Evolutionary conservation across 2,113 vertebrate genomes (phyloP).

Genomic region (Alaudala cheleensis): DNA sequence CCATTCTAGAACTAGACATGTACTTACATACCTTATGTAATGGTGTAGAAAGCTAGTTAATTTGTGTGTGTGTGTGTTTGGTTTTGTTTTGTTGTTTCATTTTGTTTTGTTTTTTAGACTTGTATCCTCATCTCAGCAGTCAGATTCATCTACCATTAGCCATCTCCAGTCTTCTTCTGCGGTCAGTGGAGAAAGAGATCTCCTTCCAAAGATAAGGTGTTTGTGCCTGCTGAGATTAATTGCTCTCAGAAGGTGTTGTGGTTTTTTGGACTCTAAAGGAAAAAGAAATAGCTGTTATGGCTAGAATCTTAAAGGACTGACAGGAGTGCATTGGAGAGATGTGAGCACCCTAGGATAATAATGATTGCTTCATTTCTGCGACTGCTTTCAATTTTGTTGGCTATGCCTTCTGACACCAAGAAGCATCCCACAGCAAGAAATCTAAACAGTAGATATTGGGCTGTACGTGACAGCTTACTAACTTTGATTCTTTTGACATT

Average conservation of each 20-base stretch:
- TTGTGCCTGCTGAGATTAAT: not conserved
- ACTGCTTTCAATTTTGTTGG: not conserved
- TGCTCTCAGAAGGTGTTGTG: not conserved
- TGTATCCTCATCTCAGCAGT: not conserved
- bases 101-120: not conserved
- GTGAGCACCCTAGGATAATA: not conserved
- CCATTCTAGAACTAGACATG: not conserved
- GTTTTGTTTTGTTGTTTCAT: not conserved
- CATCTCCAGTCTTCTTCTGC: not conserved
- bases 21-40: not conserved
- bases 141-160: not conserved
- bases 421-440: not conserved
- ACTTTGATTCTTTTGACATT: not conserved
- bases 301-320: not conserved
- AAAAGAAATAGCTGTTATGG: not conserved
- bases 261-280: not conserved
- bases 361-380: not conserved
- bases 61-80: not conserved
- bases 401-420: not conserved
- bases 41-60: not conserved
- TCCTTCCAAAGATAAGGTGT: not conserved
- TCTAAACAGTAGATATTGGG: not conserved
- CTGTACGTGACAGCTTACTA: not conserved
- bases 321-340: not conserved
- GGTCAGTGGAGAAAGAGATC: not conserved